Conservation (phyloP, 2,113 vertebrate genomes). For the Ceyx margarethae region DNA sequence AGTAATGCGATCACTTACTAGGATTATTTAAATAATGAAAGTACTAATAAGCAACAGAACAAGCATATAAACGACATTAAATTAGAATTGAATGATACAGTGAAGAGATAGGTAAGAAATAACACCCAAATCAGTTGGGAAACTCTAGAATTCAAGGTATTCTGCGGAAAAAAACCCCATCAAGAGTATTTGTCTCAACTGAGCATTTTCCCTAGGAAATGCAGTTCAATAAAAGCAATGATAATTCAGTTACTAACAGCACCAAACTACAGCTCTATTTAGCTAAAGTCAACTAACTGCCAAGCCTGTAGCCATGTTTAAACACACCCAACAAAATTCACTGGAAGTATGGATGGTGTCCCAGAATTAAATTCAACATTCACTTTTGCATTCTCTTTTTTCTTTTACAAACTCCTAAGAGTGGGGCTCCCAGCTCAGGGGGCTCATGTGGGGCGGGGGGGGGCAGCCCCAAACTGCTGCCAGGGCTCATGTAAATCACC, state of each 20-base stretch:
- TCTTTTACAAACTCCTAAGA: not conserved
- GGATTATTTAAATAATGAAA: not conserved
- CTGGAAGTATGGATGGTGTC: not conserved
- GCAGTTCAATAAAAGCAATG: not conserved
- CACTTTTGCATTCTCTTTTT: not conserved
- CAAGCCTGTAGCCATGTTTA: not conserved
- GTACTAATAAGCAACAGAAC: not conserved
- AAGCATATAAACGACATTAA: not conserved
- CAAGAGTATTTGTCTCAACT: not conserved
- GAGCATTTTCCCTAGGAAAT: not conserved
- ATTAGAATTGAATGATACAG: not conserved
- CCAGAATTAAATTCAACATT: not conserved
- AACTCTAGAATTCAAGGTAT: not conserved
- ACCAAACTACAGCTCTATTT: not conserved
- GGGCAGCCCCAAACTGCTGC: too few relatives aligned
- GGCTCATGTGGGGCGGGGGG: too few relatives aligned
- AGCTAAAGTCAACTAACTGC: not conserved
- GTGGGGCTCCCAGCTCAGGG: too few relatives aligned
- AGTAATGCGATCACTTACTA: not conserved
- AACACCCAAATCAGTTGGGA: not conserved
- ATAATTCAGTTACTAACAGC: not conserved
- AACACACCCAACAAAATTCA: not conserved
- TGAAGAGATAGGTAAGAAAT: not conserved
- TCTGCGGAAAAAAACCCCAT: too few relatives aligned
- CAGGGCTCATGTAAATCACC: too few relatives aligned